Percentiles rank a stretch among this genome's conserved stretches.
phyloP scores from a whole-genome alignment of 2,888 invertebrate species.

The Teleogryllus oceanicus region DNA sequence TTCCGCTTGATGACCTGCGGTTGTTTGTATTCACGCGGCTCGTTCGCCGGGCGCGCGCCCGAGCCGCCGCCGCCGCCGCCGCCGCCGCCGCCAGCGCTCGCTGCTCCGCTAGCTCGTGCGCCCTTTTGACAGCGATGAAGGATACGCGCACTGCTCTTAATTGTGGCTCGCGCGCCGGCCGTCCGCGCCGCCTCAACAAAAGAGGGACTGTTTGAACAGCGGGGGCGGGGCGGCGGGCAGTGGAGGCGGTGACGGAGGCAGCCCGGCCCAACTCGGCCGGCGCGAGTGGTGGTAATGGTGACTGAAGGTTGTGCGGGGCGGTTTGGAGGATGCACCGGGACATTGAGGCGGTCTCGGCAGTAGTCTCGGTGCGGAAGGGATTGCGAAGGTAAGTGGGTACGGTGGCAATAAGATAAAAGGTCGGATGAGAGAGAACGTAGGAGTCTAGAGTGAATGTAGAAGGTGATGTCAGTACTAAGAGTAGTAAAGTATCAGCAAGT shows the following conservation, averaged over 20 bases:
- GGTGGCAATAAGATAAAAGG: too few relatives aligned
- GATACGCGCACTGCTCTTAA: constrained; percentile 18
- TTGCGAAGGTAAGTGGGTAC: too few relatives aligned
- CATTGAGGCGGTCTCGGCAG: too few relatives aligned
- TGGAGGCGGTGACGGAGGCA: neutral
- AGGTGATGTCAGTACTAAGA: too few relatives aligned
- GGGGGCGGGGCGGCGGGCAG: neutral
- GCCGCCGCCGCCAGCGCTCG: neutral
- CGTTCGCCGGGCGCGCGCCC: neutral
- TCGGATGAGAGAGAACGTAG: too few relatives aligned
- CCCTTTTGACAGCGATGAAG: constrained; percentile 12
- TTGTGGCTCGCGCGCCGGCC: neutral
- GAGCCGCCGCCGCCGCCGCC: neutral
- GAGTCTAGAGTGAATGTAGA: too few relatives aligned
- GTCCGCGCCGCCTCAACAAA: constrained; percentile 18
- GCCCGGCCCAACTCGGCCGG: neutral
- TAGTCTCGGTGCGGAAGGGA: too few relatives aligned
- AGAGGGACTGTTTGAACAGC: neutral
- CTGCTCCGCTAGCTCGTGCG: neutral
- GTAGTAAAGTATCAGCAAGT: too few relatives aligned
- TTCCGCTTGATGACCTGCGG: neutral
- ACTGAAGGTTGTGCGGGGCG: too few relatives aligned
- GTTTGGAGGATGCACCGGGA: too few relatives aligned
- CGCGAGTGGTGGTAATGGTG: too few relatives aligned
- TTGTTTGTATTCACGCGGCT: constrained; percentile 18